Percentiles rank a stretch among this genome's conserved stretches.
These are phyloP conservation scores for Holotrichia oblita DNA, from an alignment of 1,140 invertebrate genomes.

Conservation along the genomic window DNA sequence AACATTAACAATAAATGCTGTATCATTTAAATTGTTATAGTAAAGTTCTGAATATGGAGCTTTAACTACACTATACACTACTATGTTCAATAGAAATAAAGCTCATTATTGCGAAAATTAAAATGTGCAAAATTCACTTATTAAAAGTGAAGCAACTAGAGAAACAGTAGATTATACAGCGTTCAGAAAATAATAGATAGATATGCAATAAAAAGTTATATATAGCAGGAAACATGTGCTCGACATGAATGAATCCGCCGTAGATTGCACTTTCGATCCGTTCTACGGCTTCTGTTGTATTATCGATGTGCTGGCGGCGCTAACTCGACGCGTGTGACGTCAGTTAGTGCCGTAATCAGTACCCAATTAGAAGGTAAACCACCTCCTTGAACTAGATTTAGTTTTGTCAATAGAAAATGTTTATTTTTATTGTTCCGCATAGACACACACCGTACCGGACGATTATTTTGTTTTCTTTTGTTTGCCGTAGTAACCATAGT, in stretches of 20 bases:
- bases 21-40: too few relatives aligned
- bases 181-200: neutral
- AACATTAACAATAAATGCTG: too few relatives aligned
- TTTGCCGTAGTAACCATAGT: conserved; percentile 24
- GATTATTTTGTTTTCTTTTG: neutral
- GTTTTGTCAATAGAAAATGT: conserved; percentile 34
- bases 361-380: conserved; percentile 36
- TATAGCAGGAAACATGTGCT: neutral
- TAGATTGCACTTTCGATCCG: conserved; percentile 13
- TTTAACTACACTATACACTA: too few relatives aligned
- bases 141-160: neutral
- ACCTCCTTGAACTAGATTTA: conserved; percentile 36
- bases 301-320: conserved; percentile 26
- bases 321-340: conserved; percentile 28
- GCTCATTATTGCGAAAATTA: too few relatives aligned
- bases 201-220: neutral
- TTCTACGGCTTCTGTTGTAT: conserved; percentile 36
- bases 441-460: neutral
- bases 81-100: too few relatives aligned
- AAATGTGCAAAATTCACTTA: too few relatives aligned
- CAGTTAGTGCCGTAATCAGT: conserved; percentile 34
- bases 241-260: conserved; percentile 24
- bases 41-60: too few relatives aligned
- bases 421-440: conserved; percentile 37
- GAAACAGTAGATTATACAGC: neutral